Evolutionary conservation across 1,140 invertebrate species (phyloP).

Genomic region (Lordiphosa clarofinis): DNA sequence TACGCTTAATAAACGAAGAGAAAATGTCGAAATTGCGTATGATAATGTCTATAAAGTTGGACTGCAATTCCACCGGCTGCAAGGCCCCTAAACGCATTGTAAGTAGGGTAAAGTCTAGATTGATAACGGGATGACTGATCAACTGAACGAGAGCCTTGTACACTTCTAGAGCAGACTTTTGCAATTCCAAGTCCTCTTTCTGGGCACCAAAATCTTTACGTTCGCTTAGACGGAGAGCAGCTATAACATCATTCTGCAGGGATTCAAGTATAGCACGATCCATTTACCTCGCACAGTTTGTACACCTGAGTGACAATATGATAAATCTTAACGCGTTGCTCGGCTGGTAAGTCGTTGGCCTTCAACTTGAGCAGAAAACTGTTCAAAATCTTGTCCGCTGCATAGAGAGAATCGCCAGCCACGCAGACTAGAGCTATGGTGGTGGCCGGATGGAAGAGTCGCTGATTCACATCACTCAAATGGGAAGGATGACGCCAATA

Average conservation of each 20-base stretch:
- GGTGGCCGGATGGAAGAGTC: slow-evolving; percentile 61
- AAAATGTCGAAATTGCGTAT: slow-evolving; percentile 65
- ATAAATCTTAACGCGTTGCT: slow-evolving; percentile 60
- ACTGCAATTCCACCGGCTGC: slow-evolving; percentile 67
- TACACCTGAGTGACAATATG: slow-evolving; percentile 61
- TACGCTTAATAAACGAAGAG: slow-evolving; percentile 61
- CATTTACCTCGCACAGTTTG: slow-evolving; percentile 34
- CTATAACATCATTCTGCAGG: slow-evolving; percentile 59
- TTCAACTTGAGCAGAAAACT: slow-evolving; percentile 62
- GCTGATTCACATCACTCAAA: slow-evolving; percentile 68
- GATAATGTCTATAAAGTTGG: slow-evolving; percentile 59
- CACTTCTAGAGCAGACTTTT: slow-evolving; percentile 50
- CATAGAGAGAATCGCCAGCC: slow-evolving; percentile 59
- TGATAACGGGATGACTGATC: slow-evolving; percentile 55
- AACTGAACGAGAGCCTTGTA: slow-evolving; percentile 65
- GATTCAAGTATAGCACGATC: slow-evolving; percentile 31
- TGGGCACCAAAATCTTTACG: slow-evolving; percentile 32
- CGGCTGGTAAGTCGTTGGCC: slow-evolving; percentile 14
- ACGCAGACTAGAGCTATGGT: slow-evolving; percentile 69
- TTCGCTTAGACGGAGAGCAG: slow-evolving; percentile 41
- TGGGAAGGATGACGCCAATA: slow-evolving; percentile 62
- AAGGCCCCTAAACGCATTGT: slow-evolving; percentile 51
- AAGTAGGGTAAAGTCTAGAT: slow-evolving; percentile 57
- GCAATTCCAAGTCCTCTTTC: slow-evolving; percentile 50
- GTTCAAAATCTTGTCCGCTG: slow-evolving; percentile 65